Evolutionary conservation across 2,797 vertebrate genomes (phyloP), one percentile per base, ranked within the genome.

Genomic region (Anniella stebbinsi): DNA sequence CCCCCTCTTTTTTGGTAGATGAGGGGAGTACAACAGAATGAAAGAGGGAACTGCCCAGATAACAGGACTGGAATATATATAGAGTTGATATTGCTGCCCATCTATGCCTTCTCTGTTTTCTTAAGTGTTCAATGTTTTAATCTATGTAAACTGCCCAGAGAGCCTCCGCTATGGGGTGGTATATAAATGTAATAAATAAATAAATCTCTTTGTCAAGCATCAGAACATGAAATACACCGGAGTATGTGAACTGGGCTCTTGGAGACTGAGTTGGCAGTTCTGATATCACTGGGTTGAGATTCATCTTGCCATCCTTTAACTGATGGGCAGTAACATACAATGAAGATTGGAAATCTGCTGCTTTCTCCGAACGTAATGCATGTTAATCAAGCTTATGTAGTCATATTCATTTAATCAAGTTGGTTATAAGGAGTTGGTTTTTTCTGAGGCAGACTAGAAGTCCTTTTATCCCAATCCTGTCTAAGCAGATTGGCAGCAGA

Each of bases 261-360:
- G n/a, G 25, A 8, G 38, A 33, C 57, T 41, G 72, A 86, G n/a
- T 36, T 81, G 30, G 48, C 36, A 86, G 36, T 41, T 30, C 25
- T 30, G 36, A 57, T 36, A 18, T 88, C 30, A 51, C 15, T 36
- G 45, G 33, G 21, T n/a, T 84, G 13, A 30, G 48, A 38, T 72
- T 81, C 45, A 86, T 4, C 83, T 25, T 86, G 80, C 80, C 41
- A 87, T 87, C 86, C 21, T 23, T 83, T 77, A 81, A 15, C 2
- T 80, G 7, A 36, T 48, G 23, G 38, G 30, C 23, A 76, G 33
- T 48, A n/a, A 60, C 36, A 48, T 48, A 33, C 28, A 12, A 48
- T 69, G 60, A 83, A 45, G 23, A 73, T 28, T 9, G 28, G 18
- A 82, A 87, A 88, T 21, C 57, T 66, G 38, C 38, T 41, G 23